A percentile compares a stretch with the other conserved stretches of the same genome.
These are phyloP conservation scores for Eleutherodactylus coqui DNA, from an alignment of 2,797 vertebrate species.

Conservation along the genomic window DNA sequence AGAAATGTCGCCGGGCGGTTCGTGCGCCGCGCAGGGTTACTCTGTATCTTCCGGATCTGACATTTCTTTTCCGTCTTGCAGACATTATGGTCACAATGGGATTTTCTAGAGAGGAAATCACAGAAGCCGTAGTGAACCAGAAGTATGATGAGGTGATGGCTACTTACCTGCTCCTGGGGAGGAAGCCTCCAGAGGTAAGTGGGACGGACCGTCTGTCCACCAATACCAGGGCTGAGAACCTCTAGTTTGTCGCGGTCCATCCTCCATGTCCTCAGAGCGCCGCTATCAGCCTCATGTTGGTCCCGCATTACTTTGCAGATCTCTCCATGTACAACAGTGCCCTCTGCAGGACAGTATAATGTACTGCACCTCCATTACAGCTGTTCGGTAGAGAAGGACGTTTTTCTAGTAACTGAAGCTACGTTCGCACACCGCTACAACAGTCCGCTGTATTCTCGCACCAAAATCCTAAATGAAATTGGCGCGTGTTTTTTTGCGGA, in stretches of 20 bases:
- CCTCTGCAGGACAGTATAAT: not conserved
- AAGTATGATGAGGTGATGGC: constrained; percentile 98
- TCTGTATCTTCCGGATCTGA: too few species aligned
- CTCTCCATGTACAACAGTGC: constrained; percentile 3
- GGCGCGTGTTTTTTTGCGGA: too few species aligned
- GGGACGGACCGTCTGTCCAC: not conserved
- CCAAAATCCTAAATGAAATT: too few species aligned
- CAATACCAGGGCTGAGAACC: too few species aligned
- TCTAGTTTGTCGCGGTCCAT: too few species aligned
- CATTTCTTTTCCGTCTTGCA: constrained; percentile 68
- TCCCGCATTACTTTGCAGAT: not conserved
- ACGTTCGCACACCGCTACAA: too few species aligned
- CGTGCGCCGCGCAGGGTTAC: too few species aligned
- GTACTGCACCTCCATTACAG: not conserved
- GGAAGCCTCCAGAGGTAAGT: constrained; percentile 93
- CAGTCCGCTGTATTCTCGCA: too few species aligned
- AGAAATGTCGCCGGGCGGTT: too few species aligned
- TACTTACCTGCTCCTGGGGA: constrained; percentile 93
- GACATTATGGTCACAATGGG: constrained; percentile 98
- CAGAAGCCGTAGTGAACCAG: constrained; percentile 88
- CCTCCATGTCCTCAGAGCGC: not conserved
- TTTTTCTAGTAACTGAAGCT: too few species aligned
- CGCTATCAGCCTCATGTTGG: not conserved
- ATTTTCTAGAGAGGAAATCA: constrained; percentile 95
- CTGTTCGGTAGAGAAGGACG: not conserved